Evolutionary conservation across 1,140 invertebrate genomes (phyloP).

Genomic region (Bombus ignitus): DNA sequence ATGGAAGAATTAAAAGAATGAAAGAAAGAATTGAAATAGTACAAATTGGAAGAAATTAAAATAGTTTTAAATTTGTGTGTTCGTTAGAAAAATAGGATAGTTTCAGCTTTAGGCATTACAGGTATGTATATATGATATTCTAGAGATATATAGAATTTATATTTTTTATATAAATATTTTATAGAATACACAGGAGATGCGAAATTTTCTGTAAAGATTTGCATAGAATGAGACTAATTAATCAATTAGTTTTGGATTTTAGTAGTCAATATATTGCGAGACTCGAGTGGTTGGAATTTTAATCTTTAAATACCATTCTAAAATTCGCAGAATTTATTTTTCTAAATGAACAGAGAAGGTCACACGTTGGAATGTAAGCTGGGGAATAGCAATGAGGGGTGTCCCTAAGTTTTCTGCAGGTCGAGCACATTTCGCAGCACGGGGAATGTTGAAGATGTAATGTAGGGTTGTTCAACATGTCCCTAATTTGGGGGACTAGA

Average conservation of each 20-base stretch:
- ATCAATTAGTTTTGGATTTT: too few relatives aligned
- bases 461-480: slow-evolving; percentile 12
- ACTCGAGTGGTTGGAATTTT: background rate
- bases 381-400: background rate
- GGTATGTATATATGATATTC: too few relatives aligned
- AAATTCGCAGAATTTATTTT: background rate
- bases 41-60: too few relatives aligned
- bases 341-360: background rate
- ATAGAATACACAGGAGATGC: too few relatives aligned
- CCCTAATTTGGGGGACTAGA: background rate
- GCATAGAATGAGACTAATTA: background rate
- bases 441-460: background rate
- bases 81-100: too few relatives aligned
- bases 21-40: too few relatives aligned
- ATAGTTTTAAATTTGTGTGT: too few relatives aligned
- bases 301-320: background rate
- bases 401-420: background rate
- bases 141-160: too few relatives aligned
- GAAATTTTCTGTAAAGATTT: background rate
- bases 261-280: background rate
- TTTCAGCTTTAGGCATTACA: too few relatives aligned
- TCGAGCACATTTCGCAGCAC: background rate
- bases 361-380: too few relatives aligned
- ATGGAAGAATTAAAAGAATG: too few relatives aligned
- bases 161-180: too few relatives aligned